Conservation (phyloP, 2,113 vertebrate genomes). For the Zosterops lateralis region DNA sequence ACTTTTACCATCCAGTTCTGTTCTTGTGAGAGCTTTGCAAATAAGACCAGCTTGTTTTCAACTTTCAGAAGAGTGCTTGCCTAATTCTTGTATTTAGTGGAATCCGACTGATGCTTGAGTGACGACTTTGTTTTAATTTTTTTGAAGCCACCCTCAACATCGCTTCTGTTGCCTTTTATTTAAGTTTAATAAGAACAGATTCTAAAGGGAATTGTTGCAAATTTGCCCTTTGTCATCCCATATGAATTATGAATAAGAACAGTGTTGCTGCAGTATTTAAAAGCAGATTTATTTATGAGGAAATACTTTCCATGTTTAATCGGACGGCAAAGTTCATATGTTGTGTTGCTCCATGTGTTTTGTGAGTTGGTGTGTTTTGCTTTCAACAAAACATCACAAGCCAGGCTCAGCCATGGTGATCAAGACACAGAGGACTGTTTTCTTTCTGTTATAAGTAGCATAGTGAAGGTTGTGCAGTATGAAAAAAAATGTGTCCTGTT, state of each 20-base stretch:
- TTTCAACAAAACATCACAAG: not conserved
- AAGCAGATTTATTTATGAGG: not conserved
- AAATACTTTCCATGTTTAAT: not conserved
- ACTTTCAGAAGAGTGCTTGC: not conserved
- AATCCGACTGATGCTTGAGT: not conserved
- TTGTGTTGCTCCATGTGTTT: not conserved
- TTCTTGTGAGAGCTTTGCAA: not conserved
- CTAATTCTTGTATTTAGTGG: not conserved
- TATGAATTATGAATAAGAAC: not conserved
- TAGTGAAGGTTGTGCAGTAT: not conserved
- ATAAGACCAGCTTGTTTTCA: not conserved
- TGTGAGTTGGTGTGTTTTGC: not conserved
- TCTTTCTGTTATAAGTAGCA: not conserved
- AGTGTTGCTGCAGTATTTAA: not conserved
- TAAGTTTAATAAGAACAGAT: not conserved
- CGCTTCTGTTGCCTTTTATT: not conserved
- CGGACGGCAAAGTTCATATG: not conserved
- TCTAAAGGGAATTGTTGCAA: not conserved
- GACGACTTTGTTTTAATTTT: not conserved
- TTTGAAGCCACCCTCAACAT: not conserved
- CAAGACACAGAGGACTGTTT: not conserved
- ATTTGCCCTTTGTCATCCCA: not conserved
- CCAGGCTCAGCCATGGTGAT: not conserved
- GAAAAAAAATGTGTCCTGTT: not conserved
- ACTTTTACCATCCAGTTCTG: fast-evolving